A percentile compares a stretch with the other conserved stretches of the same genome.
Evolutionary conservation across 2,113 vertebrate species (phyloP).

Genomic region (Hippocampus barbouri): DNA sequence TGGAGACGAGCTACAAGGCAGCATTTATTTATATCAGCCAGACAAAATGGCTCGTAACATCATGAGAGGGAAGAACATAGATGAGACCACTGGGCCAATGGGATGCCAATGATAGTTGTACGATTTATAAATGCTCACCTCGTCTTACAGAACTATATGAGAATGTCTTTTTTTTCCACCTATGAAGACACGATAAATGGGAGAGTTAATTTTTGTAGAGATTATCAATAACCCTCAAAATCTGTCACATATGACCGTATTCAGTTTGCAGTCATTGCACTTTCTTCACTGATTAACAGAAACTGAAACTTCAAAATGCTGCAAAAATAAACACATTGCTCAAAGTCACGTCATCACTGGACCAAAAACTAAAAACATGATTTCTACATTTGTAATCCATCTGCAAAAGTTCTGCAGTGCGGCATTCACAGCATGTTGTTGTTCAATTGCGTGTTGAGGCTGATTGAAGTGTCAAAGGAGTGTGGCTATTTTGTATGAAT

Average conservation of each 20-base stretch:
- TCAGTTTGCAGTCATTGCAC: neutral
- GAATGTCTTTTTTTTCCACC: too few relatives aligned
- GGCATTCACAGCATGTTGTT: constrained; percentile 30
- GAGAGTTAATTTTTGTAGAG: too few relatives aligned
- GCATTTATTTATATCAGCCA: neutral
- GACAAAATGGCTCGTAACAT: neutral
- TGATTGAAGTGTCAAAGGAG: constrained; percentile 41
- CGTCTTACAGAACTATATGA: too few relatives aligned
- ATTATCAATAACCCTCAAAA: neutral
- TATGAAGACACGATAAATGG: too few relatives aligned
- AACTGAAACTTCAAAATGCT: neutral
- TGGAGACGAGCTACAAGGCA: neutral
- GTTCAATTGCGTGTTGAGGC: constrained; percentile 34
- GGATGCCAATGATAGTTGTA: too few relatives aligned
- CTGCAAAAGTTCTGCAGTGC: neutral
- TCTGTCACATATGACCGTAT: neutral
- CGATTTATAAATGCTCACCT: too few relatives aligned
- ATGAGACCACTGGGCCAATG: too few relatives aligned
- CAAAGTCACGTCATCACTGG: neutral
- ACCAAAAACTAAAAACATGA: neutral
- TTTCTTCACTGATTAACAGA: neutral
- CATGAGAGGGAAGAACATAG: neutral
- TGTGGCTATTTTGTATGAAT: constrained; percentile 13
- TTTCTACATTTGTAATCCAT: neutral
- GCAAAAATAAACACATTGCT: neutral